phyloP scores from a whole-genome alignment of 2,113 vertebrate genomes.

The Pollachius pollachius region DNA sequence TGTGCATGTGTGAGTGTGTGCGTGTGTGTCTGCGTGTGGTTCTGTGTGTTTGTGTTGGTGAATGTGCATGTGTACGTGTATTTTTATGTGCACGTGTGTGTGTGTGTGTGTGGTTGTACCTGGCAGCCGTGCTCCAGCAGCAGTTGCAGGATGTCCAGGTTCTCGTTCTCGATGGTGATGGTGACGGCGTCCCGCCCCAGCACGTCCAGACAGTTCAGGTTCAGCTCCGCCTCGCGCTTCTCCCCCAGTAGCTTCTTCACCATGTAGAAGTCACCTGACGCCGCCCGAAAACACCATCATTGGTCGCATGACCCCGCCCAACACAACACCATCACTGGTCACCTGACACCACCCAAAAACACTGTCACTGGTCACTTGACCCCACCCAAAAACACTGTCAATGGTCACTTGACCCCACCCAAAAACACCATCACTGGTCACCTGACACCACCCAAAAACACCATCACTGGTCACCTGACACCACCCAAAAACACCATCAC shows the following conservation, averaged over 20 bases:
- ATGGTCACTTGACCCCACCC: too few species aligned
- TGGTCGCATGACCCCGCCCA: background rate
- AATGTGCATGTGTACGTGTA: too few species aligned
- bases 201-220: conserved; percentile 96
- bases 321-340: too few species aligned
- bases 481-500: too few species aligned
- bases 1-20: too few species aligned
- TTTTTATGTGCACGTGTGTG: background rate
- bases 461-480: too few species aligned
- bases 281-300: too few species aligned
- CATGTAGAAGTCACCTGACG: conserved; percentile 97
- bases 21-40: too few species aligned
- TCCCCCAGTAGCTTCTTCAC: conserved; percentile 98
- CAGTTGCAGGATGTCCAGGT: conserved; percentile 94
- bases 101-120: conserved; percentile 66
- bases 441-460: too few species aligned
- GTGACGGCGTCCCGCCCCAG: conserved; percentile 94
- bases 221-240: conserved; percentile 89
- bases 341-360: background rate
- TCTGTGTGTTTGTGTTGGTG: too few species aligned
- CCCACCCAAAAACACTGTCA: background rate
- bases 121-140: conserved; percentile 96
- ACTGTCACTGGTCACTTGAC: background rate
- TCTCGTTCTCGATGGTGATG: conserved; percentile 97
- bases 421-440: too few species aligned